These are phyloP conservation scores for Synanthedon myopaeformis DNA, from an alignment of 2,888 invertebrate species.

Conservation along the genomic window DNA sequence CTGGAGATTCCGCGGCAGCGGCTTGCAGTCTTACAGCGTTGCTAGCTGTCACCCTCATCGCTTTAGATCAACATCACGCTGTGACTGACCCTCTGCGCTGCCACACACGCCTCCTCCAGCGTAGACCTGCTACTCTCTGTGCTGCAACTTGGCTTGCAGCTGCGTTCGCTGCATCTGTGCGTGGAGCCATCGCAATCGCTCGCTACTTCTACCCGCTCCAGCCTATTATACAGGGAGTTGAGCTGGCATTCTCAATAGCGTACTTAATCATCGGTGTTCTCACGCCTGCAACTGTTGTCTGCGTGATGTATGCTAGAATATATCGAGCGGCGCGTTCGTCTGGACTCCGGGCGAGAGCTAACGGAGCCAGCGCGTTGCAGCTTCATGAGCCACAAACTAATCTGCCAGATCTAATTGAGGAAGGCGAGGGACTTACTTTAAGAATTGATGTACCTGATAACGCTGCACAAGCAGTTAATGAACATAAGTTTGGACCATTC, in stretches of 20 bases:
- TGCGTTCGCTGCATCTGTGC: constrained; percentile 41
- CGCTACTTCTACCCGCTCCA: constrained; percentile 39
- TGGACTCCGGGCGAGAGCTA: constrained; percentile 59
- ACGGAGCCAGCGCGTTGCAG: constrained; percentile 64
- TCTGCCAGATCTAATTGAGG: constrained; percentile 51
- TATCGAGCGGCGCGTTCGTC: constrained; percentile 82
- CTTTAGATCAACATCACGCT: constrained; percentile 69
- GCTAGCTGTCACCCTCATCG: constrained; percentile 50
- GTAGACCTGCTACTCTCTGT: constrained; percentile 55
- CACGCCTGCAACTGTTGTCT: constrained; percentile 72
- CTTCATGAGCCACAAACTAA: constrained; percentile 54
- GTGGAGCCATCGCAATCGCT: constrained; percentile 40
- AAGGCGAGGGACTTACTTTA: constrained; percentile 55
- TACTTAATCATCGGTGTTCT: constrained; percentile 48
- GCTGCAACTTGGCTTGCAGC: constrained; percentile 68
- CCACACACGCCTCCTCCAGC: constrained; percentile 60
- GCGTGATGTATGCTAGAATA: constrained; percentile 80
- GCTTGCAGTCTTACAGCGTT: constrained; percentile 50
- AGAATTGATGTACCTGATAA: constrained; percentile 50
- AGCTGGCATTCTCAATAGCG: constrained; percentile 45
- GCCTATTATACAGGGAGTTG: constrained; percentile 35
- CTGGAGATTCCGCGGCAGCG: constrained; percentile 62
- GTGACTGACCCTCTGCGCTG: constrained; percentile 65
- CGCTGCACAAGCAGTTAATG: constrained; percentile 24
- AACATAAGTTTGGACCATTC: constrained; percentile 56